Evolutionary conservation across 1,140 invertebrate species (phyloP).

Genomic region (Calephelis virginiensis): DNA sequence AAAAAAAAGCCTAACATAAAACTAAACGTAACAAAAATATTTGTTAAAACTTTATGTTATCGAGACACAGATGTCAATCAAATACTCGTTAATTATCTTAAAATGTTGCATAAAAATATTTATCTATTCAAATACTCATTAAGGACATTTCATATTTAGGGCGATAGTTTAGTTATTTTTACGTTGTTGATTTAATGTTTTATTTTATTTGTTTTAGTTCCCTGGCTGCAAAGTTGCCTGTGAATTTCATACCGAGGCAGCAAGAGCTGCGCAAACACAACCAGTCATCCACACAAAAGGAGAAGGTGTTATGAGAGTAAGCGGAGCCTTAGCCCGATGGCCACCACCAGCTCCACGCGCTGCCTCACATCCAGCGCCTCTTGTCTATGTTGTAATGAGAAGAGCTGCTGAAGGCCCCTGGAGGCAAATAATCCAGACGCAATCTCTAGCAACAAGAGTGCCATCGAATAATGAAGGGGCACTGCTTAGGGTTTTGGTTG

Average conservation of each 20-base stretch:
- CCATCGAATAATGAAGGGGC: constrained; percentile 80
- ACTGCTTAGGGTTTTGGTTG: constrained; percentile 82
- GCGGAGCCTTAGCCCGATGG: constrained; percentile 80
- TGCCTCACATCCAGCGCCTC: constrained; percentile 73
- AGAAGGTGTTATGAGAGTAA: constrained; percentile 81
- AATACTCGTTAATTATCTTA: no score
- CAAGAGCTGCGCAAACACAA: constrained; percentile 79
- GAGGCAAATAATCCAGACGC: constrained; percentile 83
- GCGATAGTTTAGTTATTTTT: no score
- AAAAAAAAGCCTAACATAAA: no score
- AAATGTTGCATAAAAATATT: no score
- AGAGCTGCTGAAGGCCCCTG: constrained; percentile 81
- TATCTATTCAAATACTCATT: no score
- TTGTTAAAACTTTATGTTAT: no score
- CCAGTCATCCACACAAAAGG: constrained; percentile 84
- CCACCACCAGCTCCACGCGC: constrained; percentile 78
- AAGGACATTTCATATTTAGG: no score
- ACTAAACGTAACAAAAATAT: no score
- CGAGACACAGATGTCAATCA: no score
- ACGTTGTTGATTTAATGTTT: background rate
- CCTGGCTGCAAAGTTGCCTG: constrained; percentile 84
- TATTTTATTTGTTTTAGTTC: constrained; percentile 79
- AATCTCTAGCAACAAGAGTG: constrained; percentile 80
- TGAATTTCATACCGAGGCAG: constrained; percentile 82
- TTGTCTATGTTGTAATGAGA: constrained; percentile 85